phyloP scores from a whole-genome alignment of 2,888 invertebrate genomes.

The Nematopogon swammerdamellus region DNA sequence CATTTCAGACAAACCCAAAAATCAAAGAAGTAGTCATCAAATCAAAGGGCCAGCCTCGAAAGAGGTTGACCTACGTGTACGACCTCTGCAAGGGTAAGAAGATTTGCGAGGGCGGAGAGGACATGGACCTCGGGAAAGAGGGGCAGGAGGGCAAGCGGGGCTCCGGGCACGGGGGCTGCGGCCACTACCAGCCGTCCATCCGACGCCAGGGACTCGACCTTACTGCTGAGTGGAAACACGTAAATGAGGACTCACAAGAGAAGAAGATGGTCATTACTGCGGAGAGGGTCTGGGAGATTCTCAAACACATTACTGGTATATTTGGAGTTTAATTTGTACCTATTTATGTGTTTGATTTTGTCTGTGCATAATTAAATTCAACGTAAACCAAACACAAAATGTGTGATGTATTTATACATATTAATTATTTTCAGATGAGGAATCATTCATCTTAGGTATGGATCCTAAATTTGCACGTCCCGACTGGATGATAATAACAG shows the following conservation, averaged over 20 bases:
- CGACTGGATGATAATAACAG: conserved; percentile 99
- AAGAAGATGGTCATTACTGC: conserved; percentile 92
- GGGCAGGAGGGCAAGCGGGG: conserved; percentile 61
- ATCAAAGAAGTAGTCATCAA: conserved; percentile 94
- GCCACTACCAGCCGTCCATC: conserved; percentile 94
- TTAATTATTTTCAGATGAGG: conserved; percentile 69
- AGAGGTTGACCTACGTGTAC: conserved; percentile 92
- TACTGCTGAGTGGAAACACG: conserved; percentile 97
- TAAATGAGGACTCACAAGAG: conserved; percentile 98
- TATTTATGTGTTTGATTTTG: too few relatives aligned
- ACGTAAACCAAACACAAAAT: too few relatives aligned
- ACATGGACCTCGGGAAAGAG: conserved; percentile 89
- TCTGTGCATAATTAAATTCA: too few relatives aligned
- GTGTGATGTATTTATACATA: too few relatives aligned
- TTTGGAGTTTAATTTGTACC: too few relatives aligned
- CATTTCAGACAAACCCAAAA: conserved; percentile 78
- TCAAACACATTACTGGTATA: conserved; percentile 80
- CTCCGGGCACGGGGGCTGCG: conserved; percentile 90
- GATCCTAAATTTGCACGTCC: conserved; percentile 96
- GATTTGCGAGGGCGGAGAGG: conserved; percentile 98
- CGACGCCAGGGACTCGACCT: conserved; percentile 88
- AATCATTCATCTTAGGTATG: conserved; percentile 92
- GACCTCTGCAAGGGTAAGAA: conserved; percentile 98
- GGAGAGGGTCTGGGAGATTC: conserved; percentile 95
- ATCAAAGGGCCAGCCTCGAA: conserved; percentile 94